Evolutionary conservation across 2,797 vertebrate genomes (phyloP).

Genomic region (Poecilia velifera): DNA sequence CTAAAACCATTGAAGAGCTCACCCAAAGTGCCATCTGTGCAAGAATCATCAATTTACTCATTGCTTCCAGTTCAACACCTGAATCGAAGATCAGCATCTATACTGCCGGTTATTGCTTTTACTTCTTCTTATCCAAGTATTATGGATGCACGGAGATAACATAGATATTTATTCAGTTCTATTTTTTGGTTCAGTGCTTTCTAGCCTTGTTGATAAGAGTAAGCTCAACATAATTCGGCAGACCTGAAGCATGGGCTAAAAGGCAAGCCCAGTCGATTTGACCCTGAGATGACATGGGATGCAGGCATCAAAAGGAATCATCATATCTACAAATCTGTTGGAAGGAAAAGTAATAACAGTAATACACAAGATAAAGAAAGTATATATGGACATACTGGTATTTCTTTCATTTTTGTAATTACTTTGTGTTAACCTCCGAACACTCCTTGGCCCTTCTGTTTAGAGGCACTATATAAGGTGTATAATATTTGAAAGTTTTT

Average conservation of each 20-base stretch:
- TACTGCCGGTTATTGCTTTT: constrained; percentile 22
- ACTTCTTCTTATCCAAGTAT: constrained; percentile 66
- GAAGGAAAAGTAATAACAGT: constrained; percentile 1
- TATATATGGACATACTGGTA: background rate
- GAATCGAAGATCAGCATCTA: constrained; percentile 23
- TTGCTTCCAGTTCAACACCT: constrained; percentile 42
- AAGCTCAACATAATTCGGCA: constrained; percentile 61
- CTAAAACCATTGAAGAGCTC: background rate
- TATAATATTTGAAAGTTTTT: constrained; percentile 40
- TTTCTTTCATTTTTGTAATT: constrained; percentile 49
- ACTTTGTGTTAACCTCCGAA: constrained; percentile 64
- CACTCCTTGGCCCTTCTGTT: constrained; percentile 7
- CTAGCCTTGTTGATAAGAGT: constrained; percentile 65
- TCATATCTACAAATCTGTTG: constrained; percentile 35
- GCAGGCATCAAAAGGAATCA: background rate
- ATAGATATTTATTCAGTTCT: constrained; percentile 71
- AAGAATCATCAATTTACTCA: constrained; percentile 4
- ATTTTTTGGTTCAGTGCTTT: constrained; percentile 75
- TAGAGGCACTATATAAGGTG: constrained; percentile 43
- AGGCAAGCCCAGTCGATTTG: constrained; percentile 60
- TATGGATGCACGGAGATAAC: constrained; percentile 57
- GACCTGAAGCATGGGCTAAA: constrained; percentile 72
- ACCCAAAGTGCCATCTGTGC: background rate
- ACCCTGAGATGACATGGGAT: constrained; percentile 55
- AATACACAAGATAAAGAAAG: background rate